A percentile compares a stretch with the other conserved stretches of the same genome.
Evolutionary conservation across 2,113 vertebrate genomes (phyloP).

Genomic region (Glareola pratincola): DNA sequence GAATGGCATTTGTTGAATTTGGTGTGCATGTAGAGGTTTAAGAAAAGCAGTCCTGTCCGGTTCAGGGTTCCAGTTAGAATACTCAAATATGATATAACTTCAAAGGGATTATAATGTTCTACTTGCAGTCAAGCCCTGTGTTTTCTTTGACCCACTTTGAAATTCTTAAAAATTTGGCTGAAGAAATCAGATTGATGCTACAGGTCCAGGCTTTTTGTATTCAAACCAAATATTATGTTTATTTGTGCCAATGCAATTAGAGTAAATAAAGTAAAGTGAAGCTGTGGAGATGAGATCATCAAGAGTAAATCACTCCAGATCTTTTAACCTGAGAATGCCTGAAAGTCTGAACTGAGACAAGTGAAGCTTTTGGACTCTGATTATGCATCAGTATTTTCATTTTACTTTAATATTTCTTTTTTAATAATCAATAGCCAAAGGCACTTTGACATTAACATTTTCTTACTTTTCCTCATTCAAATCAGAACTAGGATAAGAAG

Average conservation of each 20-base stretch:
- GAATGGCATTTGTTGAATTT: neutral
- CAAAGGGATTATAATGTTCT: neutral
- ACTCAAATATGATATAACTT: neutral
- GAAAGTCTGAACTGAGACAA: neutral
- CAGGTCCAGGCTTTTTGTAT: neutral
- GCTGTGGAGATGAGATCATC: neutral
- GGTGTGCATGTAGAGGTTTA: rapidly evolving
- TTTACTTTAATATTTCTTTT: neutral
- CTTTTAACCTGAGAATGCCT: neutral
- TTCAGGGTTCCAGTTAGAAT: neutral
- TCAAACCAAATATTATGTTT: neutral
- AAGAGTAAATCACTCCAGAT: neutral
- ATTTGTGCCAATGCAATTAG: neutral
- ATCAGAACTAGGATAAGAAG: neutral
- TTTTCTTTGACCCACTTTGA: neutral
- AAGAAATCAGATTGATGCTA: neutral
- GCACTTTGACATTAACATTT: neutral
- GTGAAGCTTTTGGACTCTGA: neutral
- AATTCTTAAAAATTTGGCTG: neutral
- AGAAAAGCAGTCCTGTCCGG: neutral
- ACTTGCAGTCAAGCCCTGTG: neutral
- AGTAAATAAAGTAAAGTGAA: neutral
- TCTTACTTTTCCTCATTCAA: neutral
- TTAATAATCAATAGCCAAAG: neutral
- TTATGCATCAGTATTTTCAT: neutral